phyloP scores from a whole-genome alignment of 2,888 invertebrate species.

The Creontiades dilutus region DNA sequence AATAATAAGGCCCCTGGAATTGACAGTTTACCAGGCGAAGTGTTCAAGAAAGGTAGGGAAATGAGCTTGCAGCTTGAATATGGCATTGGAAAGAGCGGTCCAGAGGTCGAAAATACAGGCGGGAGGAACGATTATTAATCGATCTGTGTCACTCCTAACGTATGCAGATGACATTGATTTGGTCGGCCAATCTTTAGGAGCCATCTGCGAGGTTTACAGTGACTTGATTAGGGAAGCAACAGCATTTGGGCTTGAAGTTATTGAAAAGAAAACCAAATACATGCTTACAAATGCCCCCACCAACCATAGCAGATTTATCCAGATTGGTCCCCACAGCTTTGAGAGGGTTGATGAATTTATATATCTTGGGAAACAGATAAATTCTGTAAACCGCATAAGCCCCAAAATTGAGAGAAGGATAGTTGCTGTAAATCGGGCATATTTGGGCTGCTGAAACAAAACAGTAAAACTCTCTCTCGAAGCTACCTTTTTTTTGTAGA shows the following conservation, averaged over 20 bases:
- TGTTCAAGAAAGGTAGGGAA: neutral
- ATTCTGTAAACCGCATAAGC: no score
- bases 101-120: neutral
- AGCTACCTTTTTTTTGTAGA: no score
- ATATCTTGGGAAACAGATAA: no score
- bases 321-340: no score
- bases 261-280: no score
- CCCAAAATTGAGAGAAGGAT: neutral
- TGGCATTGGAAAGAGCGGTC: neutral
- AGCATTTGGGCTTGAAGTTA: no score
- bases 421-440: no score
- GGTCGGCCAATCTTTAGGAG: neutral
- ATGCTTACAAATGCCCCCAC: no score
- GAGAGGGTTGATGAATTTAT: no score
- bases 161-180: neutral
- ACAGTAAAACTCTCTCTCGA: no score
- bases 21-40: neutral
- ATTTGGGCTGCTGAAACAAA: no score
- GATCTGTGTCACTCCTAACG: neutral
- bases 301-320: no score
- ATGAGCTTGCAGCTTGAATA: neutral
- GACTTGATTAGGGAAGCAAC: neutral
- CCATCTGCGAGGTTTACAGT: neutral
- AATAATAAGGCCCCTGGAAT: neutral
- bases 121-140: neutral